Conservation (phyloP, 2,797 vertebrate species). For the Microtus agrestis region DNA sequence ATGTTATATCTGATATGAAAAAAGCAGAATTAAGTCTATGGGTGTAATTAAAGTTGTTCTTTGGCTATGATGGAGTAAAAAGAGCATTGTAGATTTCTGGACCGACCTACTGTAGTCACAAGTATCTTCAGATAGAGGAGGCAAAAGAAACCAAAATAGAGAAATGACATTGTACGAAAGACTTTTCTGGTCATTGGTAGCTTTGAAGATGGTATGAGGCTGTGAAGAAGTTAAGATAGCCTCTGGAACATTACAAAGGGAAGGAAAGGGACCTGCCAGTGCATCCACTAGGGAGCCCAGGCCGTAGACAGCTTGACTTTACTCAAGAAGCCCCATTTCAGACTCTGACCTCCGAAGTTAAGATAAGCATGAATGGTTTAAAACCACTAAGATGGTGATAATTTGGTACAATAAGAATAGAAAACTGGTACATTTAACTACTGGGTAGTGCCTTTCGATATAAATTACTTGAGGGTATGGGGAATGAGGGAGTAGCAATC, state of each 20-base stretch:
- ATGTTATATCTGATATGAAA: not conserved
- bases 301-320: not conserved
- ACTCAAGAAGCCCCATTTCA: not conserved
- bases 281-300: not conserved
- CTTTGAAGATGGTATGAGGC: not conserved
- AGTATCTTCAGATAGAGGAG: not conserved
- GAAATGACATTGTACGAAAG: not conserved
- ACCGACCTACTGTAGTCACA: not conserved
- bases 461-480: not conserved
- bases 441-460: not conserved
- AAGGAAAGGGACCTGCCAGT: not conserved
- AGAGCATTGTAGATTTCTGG: not conserved
- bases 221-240: not conserved
- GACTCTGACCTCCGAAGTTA: not conserved
- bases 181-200: not conserved
- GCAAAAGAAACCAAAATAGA: not conserved
- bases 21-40: not conserved
- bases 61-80: conserved; percentile 2
- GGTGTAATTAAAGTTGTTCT: not conserved
- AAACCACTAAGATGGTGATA: not conserved
- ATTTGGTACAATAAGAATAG: not conserved
- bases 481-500: not conserved
- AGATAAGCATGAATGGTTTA: not conserved
- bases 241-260: not conserved
- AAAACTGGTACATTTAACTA: not conserved